Conservation (phyloP, 2,113 vertebrate species). For the Apaloderma vittatum region DNA sequence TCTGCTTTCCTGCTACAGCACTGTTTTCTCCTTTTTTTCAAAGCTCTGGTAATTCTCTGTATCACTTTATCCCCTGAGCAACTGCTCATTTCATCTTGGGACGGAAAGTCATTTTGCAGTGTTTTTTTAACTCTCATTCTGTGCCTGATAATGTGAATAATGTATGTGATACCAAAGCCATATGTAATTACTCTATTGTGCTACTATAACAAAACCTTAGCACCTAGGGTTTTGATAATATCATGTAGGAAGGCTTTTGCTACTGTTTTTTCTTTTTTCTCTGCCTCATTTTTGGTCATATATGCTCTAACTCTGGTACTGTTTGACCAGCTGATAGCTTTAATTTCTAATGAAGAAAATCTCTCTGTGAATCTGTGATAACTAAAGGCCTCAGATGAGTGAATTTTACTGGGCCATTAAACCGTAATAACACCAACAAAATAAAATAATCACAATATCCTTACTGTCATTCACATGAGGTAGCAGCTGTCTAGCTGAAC, state of each 20-base stretch:
- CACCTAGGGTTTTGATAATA: background rate
- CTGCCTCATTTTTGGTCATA: background rate
- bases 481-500: background rate
- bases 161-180: background rate
- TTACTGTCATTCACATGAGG: background rate
- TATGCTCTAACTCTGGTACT: background rate
- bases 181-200: background rate
- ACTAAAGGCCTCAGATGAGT: background rate
- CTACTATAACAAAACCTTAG: background rate
- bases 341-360: slow-evolving; percentile 8
- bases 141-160: background rate
- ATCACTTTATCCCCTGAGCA: background rate
- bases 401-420: background rate
- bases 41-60: background rate
- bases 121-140: background rate
- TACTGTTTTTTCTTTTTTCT: background rate
- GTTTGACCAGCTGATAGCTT: background rate
- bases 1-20: background rate
- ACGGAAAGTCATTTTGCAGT: slow-evolving; percentile 10
- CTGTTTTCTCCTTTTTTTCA: background rate
- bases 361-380: background rate
- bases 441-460: background rate
- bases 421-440: background rate
- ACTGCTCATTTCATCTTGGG: background rate
- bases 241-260: background rate